Base-by-base conservation (phyloP, 2,113 vertebrate species). In the Barbus barbus region DNA sequence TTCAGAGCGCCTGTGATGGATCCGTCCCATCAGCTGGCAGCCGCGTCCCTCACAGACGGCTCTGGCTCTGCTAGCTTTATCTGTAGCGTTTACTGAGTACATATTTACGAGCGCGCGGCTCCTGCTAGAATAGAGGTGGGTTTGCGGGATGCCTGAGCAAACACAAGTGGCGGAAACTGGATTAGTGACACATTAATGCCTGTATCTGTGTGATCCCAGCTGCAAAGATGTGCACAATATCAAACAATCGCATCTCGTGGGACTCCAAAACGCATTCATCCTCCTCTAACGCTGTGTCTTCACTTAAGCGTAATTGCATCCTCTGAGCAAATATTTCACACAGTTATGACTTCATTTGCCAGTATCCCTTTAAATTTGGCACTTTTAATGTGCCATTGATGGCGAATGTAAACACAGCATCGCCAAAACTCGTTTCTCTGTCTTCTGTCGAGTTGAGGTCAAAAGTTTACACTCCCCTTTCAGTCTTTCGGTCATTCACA, bases 101-200 rank as follows among this genome's bases (percentile, higher is more conserved):
- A 93, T 92, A 93, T 93, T 94, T 93, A 92, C 72, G 72, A 88
- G 90, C 84, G 90, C 84, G 14, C 63, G 88, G 90, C 83, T 67
- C 33, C 90, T 88, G 90, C 88, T 90, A 86, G 89, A 84, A 86
- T 78, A 14, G 78, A 22, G 51, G 24, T 13, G 28, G n/a, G 48
- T 41, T 84, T 51, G 78, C 3, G 87, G 81, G 38, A 78, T 4
- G 20, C 73, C 85, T 80, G 46, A 90, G 5, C 28, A 83, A 83
- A 83, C 82, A 65, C 74, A 26, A 24, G 26, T 20, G 9, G 28
- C 36, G n/a, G 76, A 78, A 61, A 60, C 51, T 83, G 81, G 36
- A 61, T 74, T 48, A 61, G 51, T 16, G 38, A 16, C 69, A 38
- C 53, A n/a, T 60, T 71, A 41, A 83, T 56, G 38, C 48, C 38